phyloP scores from a whole-genome alignment of 2,797 vertebrate species.

The Sebastes itinus region DNA sequence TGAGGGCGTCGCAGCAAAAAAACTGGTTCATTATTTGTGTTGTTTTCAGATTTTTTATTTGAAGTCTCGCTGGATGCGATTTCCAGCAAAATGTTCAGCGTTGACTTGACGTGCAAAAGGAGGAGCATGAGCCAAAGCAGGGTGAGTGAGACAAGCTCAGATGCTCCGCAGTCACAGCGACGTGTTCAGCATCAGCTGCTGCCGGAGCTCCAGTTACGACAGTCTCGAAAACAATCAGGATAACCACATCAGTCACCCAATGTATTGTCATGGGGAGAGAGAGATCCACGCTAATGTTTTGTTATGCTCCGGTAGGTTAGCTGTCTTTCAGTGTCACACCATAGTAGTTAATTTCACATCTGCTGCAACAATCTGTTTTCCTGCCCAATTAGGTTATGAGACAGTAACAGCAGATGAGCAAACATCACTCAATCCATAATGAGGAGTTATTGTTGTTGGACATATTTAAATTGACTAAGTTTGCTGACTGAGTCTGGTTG shows the following conservation, averaged over 20 bases:
- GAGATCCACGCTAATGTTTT: not conserved
- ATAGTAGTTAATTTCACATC: conserved; percentile 24
- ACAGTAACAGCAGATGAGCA: conserved; percentile 3
- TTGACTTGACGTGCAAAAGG: not conserved
- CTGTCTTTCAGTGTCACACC: conserved; percentile 1
- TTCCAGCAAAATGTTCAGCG: not conserved
- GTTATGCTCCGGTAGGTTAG: not conserved
- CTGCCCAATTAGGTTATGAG: conserved; percentile 1
- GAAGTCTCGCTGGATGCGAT: not conserved
- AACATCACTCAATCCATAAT: not conserved
- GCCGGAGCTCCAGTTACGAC: not conserved
- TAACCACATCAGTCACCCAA: conserved; percentile 13
- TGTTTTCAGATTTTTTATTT: conserved; percentile 15
- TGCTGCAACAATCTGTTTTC: conserved; percentile 14
- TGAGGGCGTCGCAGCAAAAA: not conserved
- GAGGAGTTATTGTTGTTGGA: conserved; percentile 3
- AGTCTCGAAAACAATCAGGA: not conserved
- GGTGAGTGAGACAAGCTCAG: conserved; percentile 7
- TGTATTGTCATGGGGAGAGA: not conserved
- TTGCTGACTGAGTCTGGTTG: not conserved
- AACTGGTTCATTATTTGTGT: not conserved
- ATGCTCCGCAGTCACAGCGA: not conserved
- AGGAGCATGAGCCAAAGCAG: not conserved
- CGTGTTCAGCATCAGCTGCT: conserved; percentile 5
- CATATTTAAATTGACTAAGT: not conserved